Conservation (phyloP, 35 echinoderm and acorn worm species). For the Heliocidaris erythrogramma region DNA sequence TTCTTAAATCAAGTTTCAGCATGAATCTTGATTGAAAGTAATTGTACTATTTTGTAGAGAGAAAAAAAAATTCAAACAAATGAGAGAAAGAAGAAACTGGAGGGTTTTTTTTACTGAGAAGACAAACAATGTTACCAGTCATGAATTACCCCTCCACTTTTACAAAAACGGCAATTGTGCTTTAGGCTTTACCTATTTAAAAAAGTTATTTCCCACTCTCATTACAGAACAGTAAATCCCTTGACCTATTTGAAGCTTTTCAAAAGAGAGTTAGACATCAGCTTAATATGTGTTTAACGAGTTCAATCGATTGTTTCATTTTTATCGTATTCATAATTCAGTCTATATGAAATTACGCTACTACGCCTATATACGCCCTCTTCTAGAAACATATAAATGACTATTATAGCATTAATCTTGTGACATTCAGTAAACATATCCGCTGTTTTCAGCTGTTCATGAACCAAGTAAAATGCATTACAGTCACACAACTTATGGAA, state of each 20-base stretch:
- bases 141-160: background rate
- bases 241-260: background rate
- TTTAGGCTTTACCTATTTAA: background rate
- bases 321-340: background rate
- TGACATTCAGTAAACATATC: background rate
- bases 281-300: background rate
- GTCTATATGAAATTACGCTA: background rate
- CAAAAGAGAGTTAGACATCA: background rate
- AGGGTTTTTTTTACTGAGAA: too few relatives aligned
- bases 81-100: too few relatives aligned
- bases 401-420: background rate
- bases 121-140: too few relatives aligned
- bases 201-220: too few relatives aligned
- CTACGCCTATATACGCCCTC: background rate
- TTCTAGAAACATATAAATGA: background rate
- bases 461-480: background rate
- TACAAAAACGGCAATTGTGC: background rate
- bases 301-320: background rate
- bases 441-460: background rate
- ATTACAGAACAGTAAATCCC: background rate
- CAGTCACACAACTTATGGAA: too few relatives aligned
- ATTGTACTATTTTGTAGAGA: too few relatives aligned
- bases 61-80: too few relatives aligned
- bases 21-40: too few relatives aligned
- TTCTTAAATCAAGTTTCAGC: too few relatives aligned